Percentiles rank a stretch among this genome's conserved stretches.
These are phyloP conservation scores for Vidua macroura DNA, from an alignment of 2,113 vertebrate genomes.

Conservation along the genomic window DNA sequence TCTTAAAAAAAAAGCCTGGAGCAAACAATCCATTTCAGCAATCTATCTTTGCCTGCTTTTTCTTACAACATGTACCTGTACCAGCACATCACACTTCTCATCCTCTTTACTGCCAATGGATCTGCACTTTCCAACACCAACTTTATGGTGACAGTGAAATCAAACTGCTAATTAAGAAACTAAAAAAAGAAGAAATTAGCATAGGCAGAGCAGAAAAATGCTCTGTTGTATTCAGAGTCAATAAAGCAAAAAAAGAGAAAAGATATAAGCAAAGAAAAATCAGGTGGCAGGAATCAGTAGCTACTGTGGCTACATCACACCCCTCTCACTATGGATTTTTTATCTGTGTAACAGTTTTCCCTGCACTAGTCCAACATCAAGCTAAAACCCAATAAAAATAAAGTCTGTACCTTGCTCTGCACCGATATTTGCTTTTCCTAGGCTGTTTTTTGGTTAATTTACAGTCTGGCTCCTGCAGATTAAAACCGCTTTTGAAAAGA, in stretches of 20 bases:
- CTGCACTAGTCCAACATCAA: neutral
- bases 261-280: neutral
- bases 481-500: neutral
- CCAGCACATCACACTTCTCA: conserved; percentile 68
- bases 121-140: conserved; percentile 66
- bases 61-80: conserved; percentile 38
- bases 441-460: neutral
- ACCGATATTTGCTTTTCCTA: neutral
- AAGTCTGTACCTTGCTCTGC: neutral
- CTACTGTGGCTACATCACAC: neutral
- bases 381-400: neutral
- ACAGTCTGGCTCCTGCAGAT: neutral
- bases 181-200: neutral
- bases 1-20: neutral
- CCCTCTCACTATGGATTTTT: neutral
- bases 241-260: neutral
- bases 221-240: neutral
- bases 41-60: neutral
- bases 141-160: conserved; percentile 78
- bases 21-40: neutral
- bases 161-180: conserved; percentile 71
- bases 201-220: neutral
- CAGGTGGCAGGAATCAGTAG: neutral
- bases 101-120: conserved; percentile 68
- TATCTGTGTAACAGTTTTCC: neutral